These are phyloP conservation scores for Corvus hawaiiensis DNA, from an alignment of 2,113 vertebrate genomes.

Conservation along the genomic window DNA sequence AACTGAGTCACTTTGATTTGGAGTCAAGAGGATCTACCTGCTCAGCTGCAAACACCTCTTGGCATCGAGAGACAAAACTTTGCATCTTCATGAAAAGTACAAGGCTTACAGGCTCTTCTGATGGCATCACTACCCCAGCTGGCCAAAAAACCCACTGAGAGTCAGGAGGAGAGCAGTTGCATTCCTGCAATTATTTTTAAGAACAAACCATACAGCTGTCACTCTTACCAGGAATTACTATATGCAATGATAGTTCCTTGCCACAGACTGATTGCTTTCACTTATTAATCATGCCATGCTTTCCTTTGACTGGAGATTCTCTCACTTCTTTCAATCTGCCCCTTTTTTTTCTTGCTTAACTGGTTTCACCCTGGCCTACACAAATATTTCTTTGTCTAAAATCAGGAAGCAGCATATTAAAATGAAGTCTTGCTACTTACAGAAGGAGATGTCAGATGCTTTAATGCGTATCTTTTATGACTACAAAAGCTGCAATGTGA, in stretches of 20 bases:
- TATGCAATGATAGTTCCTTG: neutral
- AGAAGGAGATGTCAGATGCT: neutral
- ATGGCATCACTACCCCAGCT: neutral
- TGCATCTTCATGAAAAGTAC: neutral
- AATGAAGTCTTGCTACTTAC: neutral
- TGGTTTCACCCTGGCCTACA: constrained; percentile 25
- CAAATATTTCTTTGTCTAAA: constrained; percentile 56
- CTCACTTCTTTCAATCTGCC: neutral
- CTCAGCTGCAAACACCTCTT: neutral
- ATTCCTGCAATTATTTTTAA: neutral
- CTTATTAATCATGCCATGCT: neutral
- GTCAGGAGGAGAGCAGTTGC: neutral
- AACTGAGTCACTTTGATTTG: neutral
- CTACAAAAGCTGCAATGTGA: neutral
- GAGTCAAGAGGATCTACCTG: neutral
- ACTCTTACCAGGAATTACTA: neutral
- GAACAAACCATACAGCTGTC: neutral
- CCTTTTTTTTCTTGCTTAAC: constrained; percentile 34
- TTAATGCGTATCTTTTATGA: neutral
- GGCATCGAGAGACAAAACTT: rapidly evolving
- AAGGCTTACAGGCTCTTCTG: neutral
- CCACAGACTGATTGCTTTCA: neutral
- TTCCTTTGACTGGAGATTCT: neutral
- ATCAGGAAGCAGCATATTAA: constrained; percentile 31
- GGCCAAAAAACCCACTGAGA: neutral